phyloP scores from a whole-genome alignment of 1,140 invertebrate genomes.

The Drosophila orosa region DNA sequence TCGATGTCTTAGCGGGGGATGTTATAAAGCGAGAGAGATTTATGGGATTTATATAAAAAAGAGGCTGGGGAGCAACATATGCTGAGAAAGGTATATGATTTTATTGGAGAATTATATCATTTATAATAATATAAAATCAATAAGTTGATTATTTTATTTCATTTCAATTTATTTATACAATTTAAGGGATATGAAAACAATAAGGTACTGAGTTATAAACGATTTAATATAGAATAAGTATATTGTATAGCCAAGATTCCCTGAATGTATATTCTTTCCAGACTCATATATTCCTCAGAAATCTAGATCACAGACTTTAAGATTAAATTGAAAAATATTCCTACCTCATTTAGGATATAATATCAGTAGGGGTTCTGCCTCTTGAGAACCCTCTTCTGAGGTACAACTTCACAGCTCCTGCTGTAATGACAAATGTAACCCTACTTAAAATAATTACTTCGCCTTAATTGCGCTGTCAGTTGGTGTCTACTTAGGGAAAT shows the following conservation, averaged over 20 bases:
- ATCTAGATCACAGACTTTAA: neutral
- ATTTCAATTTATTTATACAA: no score
- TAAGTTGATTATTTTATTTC: no score
- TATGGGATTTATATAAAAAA: constrained; percentile 1
- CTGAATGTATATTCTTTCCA: no score
- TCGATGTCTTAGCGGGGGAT: constrained; percentile 6
- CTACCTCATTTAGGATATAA: neutral
- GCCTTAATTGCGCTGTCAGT: constrained; percentile 81
- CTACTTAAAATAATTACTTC: constrained; percentile 82
- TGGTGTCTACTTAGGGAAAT: constrained; percentile 82
- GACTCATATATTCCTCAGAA: neutral
- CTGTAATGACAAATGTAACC: constrained; percentile 77
- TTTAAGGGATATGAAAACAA: no score
- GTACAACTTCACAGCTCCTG: constrained; percentile 11
- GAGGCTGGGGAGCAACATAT: neutral
- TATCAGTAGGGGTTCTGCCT: constrained; percentile 29
- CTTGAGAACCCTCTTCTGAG: constrained; percentile 39
- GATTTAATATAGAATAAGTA: no score
- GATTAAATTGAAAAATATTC: constrained; percentile 8
- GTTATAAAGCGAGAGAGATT: neutral
- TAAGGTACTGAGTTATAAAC: no score
- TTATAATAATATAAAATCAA: neutral
- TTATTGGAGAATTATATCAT: no score
- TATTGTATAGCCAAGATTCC: no score
- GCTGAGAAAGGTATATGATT: neutral